These are phyloP conservation scores for Proisotoma minuta DNA, from an alignment of 2,888 invertebrate species.

Conservation along the genomic window DNA sequence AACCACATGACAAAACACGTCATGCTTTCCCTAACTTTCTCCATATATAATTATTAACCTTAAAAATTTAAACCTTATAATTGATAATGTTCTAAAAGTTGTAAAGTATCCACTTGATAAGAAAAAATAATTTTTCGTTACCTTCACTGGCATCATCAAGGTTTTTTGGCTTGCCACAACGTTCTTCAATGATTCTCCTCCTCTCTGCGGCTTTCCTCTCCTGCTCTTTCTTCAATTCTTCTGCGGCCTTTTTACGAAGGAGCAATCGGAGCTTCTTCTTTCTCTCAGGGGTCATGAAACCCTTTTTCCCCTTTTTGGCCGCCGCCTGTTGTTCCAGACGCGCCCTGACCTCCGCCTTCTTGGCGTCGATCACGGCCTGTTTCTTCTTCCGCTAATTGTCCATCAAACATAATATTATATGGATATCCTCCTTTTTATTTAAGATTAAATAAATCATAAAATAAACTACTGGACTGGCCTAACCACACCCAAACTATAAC, in stretches of 20 bases:
- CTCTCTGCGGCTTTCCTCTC: slow-evolving; percentile 97
- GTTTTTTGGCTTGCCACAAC: slow-evolving; percentile 87
- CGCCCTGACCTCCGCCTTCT: slow-evolving; percentile 97
- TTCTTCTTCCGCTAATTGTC: slow-evolving; percentile 90
- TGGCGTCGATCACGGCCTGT: slow-evolving; percentile 95
- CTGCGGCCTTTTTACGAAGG: slow-evolving; percentile 99
- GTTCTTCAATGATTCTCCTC: slow-evolving; percentile 92
- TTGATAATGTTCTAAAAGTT: no score
- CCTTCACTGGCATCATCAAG: slow-evolving; percentile 91
- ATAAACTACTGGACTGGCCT: no score
- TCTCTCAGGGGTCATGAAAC: slow-evolving; percentile 97
- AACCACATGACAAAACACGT: no score
- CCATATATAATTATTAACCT: no score
- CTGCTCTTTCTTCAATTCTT: slow-evolving; percentile 99
- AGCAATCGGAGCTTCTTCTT: slow-evolving; percentile 99
- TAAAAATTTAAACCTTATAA: no score
- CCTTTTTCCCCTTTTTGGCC: slow-evolving; percentile 99
- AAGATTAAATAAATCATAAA: no score
- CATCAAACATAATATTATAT: no score
- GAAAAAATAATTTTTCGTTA: slow-evolving; percentile 55
- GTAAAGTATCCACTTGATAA: no score
- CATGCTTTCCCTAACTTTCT: no score
- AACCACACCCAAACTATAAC: no score
- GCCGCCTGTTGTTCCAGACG: slow-evolving; percentile 98
- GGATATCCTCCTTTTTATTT: no score